Evolutionary conservation across 2,797 vertebrate species (phyloP).

Genomic region (Tolypeutes matacus): DNA sequence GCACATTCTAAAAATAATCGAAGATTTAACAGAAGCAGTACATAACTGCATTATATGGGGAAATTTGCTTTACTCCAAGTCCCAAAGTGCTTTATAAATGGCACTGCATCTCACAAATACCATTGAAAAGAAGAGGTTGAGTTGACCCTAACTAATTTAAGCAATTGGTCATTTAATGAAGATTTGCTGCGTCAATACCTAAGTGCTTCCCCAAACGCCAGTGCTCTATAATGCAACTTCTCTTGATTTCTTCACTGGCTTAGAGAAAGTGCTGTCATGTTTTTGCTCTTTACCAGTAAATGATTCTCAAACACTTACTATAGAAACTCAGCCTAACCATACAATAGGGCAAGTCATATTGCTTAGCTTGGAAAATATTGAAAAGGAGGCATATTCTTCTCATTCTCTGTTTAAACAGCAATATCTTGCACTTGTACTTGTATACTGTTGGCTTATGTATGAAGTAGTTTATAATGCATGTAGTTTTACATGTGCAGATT

Average conservation of each 20-base stretch:
- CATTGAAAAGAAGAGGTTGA: not conserved
- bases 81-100: slow-evolving; percentile 67
- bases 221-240: not conserved
- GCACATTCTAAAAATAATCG: slow-evolving; percentile 61
- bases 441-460: not conserved
- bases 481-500: not conserved
- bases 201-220: not conserved
- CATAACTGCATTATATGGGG: not conserved
- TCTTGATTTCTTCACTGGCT: not conserved
- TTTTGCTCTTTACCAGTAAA: not conserved
- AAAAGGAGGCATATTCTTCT: slow-evolving; percentile 22
- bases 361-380: slow-evolving; percentile 34
- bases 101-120: slow-evolving; percentile 12
- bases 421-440: not conserved
- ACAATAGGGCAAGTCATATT: not conserved
- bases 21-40: not conserved
- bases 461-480: not conserved
- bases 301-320: slow-evolving; percentile 38
- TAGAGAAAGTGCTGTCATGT: not conserved
- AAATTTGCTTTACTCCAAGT: slow-evolving; percentile 38
- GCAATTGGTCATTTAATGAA: not conserved
- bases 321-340: slow-evolving; percentile 28
- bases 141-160: not conserved
- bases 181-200: not conserved
- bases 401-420: not conserved